These are phyloP conservation scores for Anarrhichthys ocellatus DNA, from an alignment of 2,113 vertebrate species.

Conservation along the genomic window DNA sequence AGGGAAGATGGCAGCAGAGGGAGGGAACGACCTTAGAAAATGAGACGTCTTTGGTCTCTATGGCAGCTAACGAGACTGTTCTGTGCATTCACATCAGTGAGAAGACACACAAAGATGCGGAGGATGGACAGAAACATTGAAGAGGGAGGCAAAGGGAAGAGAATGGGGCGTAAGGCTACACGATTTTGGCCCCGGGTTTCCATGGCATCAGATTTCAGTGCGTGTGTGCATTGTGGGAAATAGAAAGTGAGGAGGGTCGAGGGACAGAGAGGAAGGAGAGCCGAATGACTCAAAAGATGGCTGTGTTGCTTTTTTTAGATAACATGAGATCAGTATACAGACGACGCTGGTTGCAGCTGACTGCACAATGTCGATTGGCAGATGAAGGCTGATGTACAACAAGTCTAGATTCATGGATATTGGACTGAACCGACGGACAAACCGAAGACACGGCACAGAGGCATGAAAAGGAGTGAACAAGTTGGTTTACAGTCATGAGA, in stretches of 20 bases:
- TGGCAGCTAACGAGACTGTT: slow-evolving; percentile 57
- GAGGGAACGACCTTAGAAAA: slow-evolving; percentile 54
- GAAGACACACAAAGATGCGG: slow-evolving; percentile 8
- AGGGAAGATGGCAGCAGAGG: slow-evolving; percentile 42
- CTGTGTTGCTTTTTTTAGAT: background rate
- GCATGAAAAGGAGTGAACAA: background rate
- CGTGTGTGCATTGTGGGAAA: background rate
- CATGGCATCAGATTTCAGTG: slow-evolving; percentile 23
- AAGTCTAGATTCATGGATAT: background rate
- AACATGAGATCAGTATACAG: background rate
- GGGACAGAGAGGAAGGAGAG: background rate
- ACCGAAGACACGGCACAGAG: background rate
- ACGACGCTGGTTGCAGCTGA: background rate
- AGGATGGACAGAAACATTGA: slow-evolving; percentile 18
- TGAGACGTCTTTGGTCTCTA: slow-evolving; percentile 61
- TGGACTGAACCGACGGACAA: too few species aligned
- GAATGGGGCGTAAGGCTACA: slow-evolving; percentile 1
- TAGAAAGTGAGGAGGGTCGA: background rate
- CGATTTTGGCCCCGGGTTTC: slow-evolving; percentile 25
- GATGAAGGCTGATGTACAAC: background rate
- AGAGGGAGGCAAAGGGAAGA: slow-evolving; percentile 5
- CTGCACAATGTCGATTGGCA: background rate
- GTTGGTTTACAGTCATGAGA: background rate
- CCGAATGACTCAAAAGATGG: background rate
- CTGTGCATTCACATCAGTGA: slow-evolving; percentile 31